Base-by-base conservation (phyloP, 2,113 vertebrate species). In the Campylorhamphus procurvoides region DNA sequence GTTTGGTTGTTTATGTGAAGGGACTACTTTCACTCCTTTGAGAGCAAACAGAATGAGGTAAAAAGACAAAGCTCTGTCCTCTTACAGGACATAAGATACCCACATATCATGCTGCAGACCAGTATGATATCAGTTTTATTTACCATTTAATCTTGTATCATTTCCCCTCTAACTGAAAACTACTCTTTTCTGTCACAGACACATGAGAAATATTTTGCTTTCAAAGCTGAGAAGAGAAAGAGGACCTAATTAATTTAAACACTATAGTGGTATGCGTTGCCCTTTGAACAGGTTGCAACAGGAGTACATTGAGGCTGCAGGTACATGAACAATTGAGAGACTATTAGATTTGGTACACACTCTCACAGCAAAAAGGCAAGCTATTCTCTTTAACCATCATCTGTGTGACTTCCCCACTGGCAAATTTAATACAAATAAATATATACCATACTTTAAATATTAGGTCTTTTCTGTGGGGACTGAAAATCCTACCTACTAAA, bases 81-180 rank as follows among this genome's bases (percentile, higher is more conserved):
- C 29, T 77, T 64, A 35, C 23, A 62, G 33, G 39, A 46, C 9
- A 18, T 19, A 24, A 0, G 0, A 10, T 78, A 50, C 5, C 6
- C 18, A 53, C 20, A 18, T 24, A 56, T 17, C 35, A 14, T 39
- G 8, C 27, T 5, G 3, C 29, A 59, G 33, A 28, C 6, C 16
- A 33, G 5, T 53, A 9, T 35, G 35, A 12, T 46, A 31, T 27
- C 28, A 35, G 10, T 58, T 83, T 69, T 73, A 84, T 50, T 74
- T 77, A 49, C 25, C 12, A 16, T 81, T 87, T 84, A 75, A 59
- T 78, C 29, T 68, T 33, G 20, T 42, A 39, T 25, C 3, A 10
- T 86, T 80, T 82, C 27, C 18, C 83, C 47, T 56, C n/a, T 62
- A 83, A 47, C 5, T 64, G 33, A 76, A 52, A 59, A 64, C 16